Conservation (phyloP, 2,113 vertebrate species). For the Callipepla squamata region DNA sequence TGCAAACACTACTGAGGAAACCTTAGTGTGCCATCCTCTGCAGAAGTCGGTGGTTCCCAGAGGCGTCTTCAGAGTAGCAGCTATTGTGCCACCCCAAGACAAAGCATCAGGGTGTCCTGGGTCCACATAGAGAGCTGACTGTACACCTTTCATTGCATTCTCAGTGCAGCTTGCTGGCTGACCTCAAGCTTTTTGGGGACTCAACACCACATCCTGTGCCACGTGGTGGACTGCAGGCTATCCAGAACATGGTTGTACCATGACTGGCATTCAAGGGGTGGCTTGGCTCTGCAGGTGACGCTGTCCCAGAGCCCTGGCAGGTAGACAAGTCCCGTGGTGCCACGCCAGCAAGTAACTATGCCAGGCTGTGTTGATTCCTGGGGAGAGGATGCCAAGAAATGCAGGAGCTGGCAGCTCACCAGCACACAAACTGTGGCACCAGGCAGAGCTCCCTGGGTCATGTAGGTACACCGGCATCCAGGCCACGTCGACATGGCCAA, state of each 20-base stretch:
- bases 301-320: neutral
- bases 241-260: neutral
- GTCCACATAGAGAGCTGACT: neutral
- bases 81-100: neutral
- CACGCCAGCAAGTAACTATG: neutral
- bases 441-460: neutral
- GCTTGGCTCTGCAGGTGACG: neutral
- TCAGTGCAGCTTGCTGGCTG: neutral
- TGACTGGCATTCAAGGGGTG: neutral
- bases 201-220: neutral
- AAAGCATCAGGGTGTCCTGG: neutral
- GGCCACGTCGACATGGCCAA: accelerated
- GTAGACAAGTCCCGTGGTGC: neutral
- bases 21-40: neutral
- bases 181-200: neutral
- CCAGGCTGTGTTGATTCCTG: neutral
- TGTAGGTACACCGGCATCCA: neutral
- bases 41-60: neutral
- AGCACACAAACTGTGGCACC: neutral
- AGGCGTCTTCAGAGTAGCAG: neutral
- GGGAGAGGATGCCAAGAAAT: neutral
- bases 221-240: neutral
- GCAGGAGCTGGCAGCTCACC: neutral
- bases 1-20: neutral
- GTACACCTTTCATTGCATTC: neutral